Percentiles rank a stretch among this genome's conserved stretches.
These are phyloP conservation scores for Uria aalge DNA, from an alignment of 2,113 vertebrate species.

Conservation along the genomic window DNA sequence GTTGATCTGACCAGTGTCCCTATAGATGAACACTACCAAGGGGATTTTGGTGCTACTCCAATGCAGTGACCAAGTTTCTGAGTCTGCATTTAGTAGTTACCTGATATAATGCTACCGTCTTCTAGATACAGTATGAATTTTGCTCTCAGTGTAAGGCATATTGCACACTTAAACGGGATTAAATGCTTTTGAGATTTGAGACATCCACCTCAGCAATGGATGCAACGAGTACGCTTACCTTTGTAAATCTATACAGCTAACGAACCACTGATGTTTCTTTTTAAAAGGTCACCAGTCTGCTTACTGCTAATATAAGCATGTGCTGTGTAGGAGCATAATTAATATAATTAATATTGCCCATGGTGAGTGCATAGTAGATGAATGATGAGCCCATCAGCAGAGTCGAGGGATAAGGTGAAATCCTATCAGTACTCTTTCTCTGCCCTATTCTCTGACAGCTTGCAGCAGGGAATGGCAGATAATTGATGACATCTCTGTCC, in stretches of 20 bases:
- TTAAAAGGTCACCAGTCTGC: not conserved
- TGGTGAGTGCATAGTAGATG: constrained; percentile 10
- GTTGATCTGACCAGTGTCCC: not conserved
- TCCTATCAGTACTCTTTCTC: not conserved
- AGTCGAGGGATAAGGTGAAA: constrained; percentile 46
- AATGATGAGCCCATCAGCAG: constrained; percentile 45
- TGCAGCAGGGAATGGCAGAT: constrained; percentile 14
- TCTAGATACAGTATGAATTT: not conserved
- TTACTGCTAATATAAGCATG: not conserved
- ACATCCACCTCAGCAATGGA: not conserved
- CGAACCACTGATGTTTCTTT: not conserved
- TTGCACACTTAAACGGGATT: not conserved
- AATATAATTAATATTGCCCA: constrained; percentile 30
- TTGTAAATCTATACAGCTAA: not conserved
- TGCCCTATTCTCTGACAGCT: not conserved
- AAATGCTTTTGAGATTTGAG: not conserved
- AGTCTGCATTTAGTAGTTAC: not conserved
- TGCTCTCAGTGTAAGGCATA: not conserved
- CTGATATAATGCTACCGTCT: not conserved
- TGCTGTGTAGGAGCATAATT: not conserved
- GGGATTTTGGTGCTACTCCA: not conserved
- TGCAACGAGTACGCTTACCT: not conserved
- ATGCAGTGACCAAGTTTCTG: not conserved
- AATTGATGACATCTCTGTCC: constrained; percentile 55
- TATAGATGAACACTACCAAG: not conserved